Conservation (phyloP, 2,888 invertebrate species). For the Rhimphoctona megacephalus region DNA sequence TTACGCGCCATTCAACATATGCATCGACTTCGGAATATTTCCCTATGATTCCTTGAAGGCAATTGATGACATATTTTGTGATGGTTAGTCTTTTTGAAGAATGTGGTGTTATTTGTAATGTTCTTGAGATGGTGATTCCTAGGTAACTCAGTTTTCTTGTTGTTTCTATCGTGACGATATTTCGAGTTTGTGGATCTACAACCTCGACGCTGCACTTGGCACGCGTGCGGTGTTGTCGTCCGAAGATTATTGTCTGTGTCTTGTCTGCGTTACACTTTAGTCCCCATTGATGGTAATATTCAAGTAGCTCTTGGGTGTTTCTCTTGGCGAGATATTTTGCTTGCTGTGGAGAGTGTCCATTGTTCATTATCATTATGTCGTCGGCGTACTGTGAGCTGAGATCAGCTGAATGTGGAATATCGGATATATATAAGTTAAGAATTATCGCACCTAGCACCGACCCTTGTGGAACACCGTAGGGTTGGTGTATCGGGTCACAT, state of each 20-base stretch:
- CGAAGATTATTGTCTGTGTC: constrained; percentile 5
- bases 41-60: constrained; percentile 17
- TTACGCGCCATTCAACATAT: constrained; percentile 29
- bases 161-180: constrained; percentile 20
- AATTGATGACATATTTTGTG: constrained; percentile 29
- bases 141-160: constrained; percentile 36
- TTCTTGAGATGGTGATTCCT: constrained; percentile 7
- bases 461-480: constrained; percentile 20
- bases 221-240: constrained; percentile 8
- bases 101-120: constrained; percentile 33
- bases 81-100: constrained; percentile 26
- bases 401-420: constrained; percentile 8
- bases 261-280: constrained; percentile 10
- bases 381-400: no score
- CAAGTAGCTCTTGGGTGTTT: constrained; percentile 14
- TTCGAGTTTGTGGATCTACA: not conserved
- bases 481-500: constrained; percentile 1
- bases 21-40: constrained; percentile 26
- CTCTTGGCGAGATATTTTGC: constrained; percentile 9
- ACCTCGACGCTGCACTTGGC: not conserved
- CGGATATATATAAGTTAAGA: not conserved
- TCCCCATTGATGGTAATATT: constrained; percentile 33
- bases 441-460: constrained; percentile 4
- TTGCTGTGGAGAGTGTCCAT: constrained; percentile 13
- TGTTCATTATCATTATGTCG: constrained; percentile 38